These are phyloP conservation scores for Mus minutoides DNA, from an alignment of 2,797 vertebrate species.

Conservation along the genomic window DNA sequence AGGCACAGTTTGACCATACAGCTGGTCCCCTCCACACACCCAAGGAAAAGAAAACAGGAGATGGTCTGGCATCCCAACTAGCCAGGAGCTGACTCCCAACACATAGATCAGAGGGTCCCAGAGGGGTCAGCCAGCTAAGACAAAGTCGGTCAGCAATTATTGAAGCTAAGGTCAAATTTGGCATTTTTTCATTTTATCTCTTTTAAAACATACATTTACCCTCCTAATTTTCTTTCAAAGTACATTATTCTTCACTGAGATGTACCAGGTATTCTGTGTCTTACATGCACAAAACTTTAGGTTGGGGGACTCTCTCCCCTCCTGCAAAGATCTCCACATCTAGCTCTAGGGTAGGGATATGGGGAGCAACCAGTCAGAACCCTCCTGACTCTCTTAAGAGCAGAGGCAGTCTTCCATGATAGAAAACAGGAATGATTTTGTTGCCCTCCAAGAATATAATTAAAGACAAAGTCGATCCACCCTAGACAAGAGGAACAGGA, in stretches of 20 bases:
- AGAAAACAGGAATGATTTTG: neutral
- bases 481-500: neutral
- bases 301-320: neutral
- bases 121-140: neutral
- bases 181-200: neutral
- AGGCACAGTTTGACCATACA: neutral
- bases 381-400: neutral
- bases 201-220: neutral
- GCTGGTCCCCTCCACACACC: rapidly evolving
- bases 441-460: neutral
- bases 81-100: neutral
- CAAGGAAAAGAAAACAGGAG: no score
- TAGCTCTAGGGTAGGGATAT: neutral
- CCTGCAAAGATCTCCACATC: neutral
- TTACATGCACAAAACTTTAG: neutral
- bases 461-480: neutral
- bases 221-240: neutral
- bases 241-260: neutral
- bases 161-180: neutral
- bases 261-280: neutral
- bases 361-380: neutral
- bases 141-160: neutral
- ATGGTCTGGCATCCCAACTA: neutral
- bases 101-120: neutral
- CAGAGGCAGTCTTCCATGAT: neutral